Conservation (phyloP, 2,888 invertebrate genomes). For the Cinara cedri region DNA sequence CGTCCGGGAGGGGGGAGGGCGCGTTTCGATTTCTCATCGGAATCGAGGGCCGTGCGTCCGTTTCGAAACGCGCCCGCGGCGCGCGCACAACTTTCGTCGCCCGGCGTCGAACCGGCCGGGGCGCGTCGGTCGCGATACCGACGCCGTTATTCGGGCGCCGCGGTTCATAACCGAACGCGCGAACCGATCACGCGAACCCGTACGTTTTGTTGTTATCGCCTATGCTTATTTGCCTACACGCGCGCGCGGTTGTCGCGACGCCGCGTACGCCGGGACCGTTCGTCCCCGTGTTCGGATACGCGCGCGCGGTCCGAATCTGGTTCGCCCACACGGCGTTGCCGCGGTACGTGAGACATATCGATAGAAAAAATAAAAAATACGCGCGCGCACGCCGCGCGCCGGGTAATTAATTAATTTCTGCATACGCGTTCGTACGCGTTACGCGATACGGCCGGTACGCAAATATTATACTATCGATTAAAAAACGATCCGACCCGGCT, state of each 20-base stretch:
- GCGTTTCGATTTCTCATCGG: too few relatives aligned
- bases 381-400: too few relatives aligned
- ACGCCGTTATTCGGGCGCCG: slow-evolving; percentile 16
- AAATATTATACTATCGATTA: slow-evolving; percentile 11
- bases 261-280: too few relatives aligned
- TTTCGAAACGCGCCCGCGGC: slow-evolving; percentile 5
- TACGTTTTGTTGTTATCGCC: too few relatives aligned
- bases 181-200: slow-evolving; percentile 41
- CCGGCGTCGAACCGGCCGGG: too few relatives aligned
- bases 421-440: too few relatives aligned
- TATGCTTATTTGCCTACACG: too few relatives aligned
- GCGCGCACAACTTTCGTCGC: slow-evolving; percentile 41
- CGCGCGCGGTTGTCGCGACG: slow-evolving; percentile 36
- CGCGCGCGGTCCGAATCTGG: slow-evolving; percentile 25
- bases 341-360: neutral
- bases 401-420: slow-evolving; percentile 46
- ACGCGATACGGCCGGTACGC: too few relatives aligned
- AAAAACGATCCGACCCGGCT: slow-evolving; percentile 19
- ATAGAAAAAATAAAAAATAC: neutral
- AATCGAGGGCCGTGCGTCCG: slow-evolving; percentile 1
- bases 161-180: slow-evolving; percentile 44
- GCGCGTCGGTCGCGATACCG: too few relatives aligned
- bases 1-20: too few relatives aligned
- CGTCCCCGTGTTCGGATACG: neutral
- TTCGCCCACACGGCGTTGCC: slow-evolving; percentile 26